Evolutionary conservation across 2,888 invertebrate genomes (phyloP).

Genomic region (Monoplex corrugatus): DNA sequence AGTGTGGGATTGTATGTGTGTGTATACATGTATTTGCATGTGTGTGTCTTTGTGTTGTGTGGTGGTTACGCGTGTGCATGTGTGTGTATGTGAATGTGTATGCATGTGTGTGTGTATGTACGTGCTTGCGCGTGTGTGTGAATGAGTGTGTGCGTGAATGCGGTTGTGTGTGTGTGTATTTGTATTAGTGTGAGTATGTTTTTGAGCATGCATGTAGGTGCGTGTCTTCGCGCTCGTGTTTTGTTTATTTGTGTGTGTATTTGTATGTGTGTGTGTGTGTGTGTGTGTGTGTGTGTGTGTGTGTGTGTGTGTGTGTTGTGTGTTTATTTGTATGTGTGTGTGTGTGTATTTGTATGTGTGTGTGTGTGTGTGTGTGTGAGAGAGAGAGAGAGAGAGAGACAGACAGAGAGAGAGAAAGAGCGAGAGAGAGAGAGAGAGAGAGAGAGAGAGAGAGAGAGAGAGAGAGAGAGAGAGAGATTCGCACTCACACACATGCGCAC

Average conservation of each 20-base stretch:
- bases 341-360: not conserved
- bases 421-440: not conserved
- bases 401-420: not conserved
- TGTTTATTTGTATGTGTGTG: not conserved
- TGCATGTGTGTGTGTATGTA: not conserved
- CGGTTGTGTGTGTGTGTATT: too few species aligned
- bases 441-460: not conserved
- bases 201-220: too few species aligned
- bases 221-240: too few species aligned
- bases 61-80: too few species aligned
- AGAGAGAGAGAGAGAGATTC: not conserved
- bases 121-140: not conserved
- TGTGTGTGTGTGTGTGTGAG: too few species aligned
- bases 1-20: not conserved
- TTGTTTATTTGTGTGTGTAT: not conserved
- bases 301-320: not conserved
- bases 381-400: not conserved
- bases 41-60: not conserved
- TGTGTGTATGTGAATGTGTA: too few species aligned
- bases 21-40: not conserved
- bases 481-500: too few species aligned
- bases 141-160: not conserved
- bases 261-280: not conserved
- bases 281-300: not conserved
- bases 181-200: too few species aligned